phyloP scores from a whole-genome alignment of 2,113 vertebrate genomes.

The Phaetusa simplex region DNA sequence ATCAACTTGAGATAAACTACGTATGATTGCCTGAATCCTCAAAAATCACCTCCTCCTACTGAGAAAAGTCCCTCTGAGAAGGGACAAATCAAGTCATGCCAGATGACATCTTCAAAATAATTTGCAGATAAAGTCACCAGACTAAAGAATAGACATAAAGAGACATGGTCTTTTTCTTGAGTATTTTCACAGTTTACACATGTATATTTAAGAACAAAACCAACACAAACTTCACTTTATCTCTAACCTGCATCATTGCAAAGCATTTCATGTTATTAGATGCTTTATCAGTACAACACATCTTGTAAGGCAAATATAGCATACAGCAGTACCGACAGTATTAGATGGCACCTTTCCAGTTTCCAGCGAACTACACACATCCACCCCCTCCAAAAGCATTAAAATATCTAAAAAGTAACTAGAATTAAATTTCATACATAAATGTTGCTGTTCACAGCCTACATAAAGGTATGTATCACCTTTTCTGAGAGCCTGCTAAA shows the following conservation, averaged over 20 bases:
- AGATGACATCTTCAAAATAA: not conserved
- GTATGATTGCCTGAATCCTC: not conserved
- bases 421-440: not conserved
- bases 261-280: not conserved
- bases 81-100: not conserved
- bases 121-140: not conserved
- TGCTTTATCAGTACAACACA: not conserved
- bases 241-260: not conserved
- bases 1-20: not conserved
- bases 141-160: not conserved
- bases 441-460: not conserved
- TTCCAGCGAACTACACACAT: not conserved
- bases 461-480: not conserved
- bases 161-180: not conserved
- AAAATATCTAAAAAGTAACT: not conserved
- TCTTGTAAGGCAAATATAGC: not conserved
- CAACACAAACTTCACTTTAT: not conserved
- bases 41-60: not conserved
- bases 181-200: not conserved
- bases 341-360: not conserved
- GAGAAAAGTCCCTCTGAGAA: not conserved
- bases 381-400: not conserved
- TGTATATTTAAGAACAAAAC: not conserved
- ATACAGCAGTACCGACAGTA: not conserved
- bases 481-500: not conserved